Conservation (phyloP, 1,140 invertebrate species). For the Drosophila tani region DNA sequence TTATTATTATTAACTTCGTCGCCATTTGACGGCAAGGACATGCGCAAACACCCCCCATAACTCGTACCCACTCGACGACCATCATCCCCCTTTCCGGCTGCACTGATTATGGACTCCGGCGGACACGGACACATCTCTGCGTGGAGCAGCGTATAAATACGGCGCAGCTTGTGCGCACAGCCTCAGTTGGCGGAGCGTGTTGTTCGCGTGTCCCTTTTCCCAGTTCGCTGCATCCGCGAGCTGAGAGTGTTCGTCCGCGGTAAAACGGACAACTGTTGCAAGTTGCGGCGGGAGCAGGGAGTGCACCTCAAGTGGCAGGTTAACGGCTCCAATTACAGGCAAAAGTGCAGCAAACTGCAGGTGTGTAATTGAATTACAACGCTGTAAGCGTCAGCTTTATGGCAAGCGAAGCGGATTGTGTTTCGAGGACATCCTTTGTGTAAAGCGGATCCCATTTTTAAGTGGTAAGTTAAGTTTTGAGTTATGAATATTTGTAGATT, state of each 20-base stretch:
- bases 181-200: slow-evolving; percentile 71
- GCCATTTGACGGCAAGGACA: slow-evolving; percentile 62
- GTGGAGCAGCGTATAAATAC: slow-evolving; percentile 67
- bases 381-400: background rate
- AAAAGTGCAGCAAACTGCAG: slow-evolving; percentile 17
- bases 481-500: background rate
- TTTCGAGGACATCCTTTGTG: background rate
- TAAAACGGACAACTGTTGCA: slow-evolving; percentile 37
- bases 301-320: background rate
- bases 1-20: slow-evolving; percentile 54
- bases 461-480: background rate
- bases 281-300: slow-evolving; percentile 17
- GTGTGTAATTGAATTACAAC: slow-evolving; percentile 24
- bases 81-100: slow-evolving; percentile 15
- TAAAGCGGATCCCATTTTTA: background rate
- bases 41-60: slow-evolving; percentile 67
- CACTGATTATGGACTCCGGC: slow-evolving; percentile 9
- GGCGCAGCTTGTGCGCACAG: slow-evolving; percentile 53
- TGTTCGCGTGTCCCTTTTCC: slow-evolving; percentile 62
- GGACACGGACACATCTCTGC: slow-evolving; percentile 16
- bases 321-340: slow-evolving; percentile 23
- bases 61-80: slow-evolving; percentile 5
- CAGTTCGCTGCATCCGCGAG: slow-evolving; percentile 31
- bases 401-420: slow-evolving; percentile 5
- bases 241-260: slow-evolving; percentile 11